Evolutionary conservation across 2,113 vertebrate species (phyloP).

Genomic region (Sus scrofa): T2T-Sscrofa CM000812.6:13170501-13171000

Average conservation of each 20-base stretch:
- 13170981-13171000: neutral
- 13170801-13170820: neutral
- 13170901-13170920: neutral
- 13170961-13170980: neutral
- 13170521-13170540: neutral
- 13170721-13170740: neutral
- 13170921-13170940: neutral
- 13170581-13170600: neutral
- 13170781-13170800: neutral
- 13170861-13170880: neutral
- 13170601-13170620: neutral
- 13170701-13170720: neutral
- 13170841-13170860: neutral
- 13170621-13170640: neutral
- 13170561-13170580: neutral
- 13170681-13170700: neutral
- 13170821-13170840: neutral
- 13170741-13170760: neutral
- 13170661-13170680: neutral
- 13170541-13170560: neutral
- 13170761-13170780: neutral
- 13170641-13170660: neutral
- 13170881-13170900: neutral
- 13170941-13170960: neutral
- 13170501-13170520: neutral